Percentiles rank a stretch among this genome's conserved stretches.
Conservation (phyloP, 2,113 vertebrate species). For the Salvelinus namaycush region DNA sequence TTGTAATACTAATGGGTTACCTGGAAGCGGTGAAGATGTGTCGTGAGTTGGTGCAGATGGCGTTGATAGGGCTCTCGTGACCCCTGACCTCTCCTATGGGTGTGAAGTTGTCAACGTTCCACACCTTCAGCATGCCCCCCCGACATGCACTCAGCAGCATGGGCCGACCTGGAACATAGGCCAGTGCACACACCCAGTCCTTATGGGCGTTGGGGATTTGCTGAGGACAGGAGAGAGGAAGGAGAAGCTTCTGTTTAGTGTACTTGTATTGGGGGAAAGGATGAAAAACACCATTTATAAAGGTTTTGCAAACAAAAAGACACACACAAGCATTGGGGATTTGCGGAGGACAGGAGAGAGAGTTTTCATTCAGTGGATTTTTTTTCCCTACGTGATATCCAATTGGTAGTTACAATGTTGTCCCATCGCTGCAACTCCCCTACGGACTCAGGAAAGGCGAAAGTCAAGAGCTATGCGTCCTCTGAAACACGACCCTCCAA, state of each 20-base stretch:
- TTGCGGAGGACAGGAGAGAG: no score
- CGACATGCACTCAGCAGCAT: conserved; percentile 94
- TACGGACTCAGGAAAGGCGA: no score
- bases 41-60: conserved; percentile 92
- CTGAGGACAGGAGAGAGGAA: conserved; percentile 61
- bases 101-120: conserved; percentile 95
- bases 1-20: conserved; percentile 56
- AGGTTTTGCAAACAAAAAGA: no score
- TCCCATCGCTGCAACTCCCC: no score
- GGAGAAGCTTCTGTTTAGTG: background rate
- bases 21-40: conserved; percentile 97
- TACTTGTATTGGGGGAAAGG: no score
- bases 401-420: no score
- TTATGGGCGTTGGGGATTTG: conserved; percentile 98
- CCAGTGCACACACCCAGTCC: conserved; percentile 96
- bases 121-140: conserved; percentile 91
- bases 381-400: no score
- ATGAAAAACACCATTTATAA: no score
- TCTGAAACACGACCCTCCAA: no score
- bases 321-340: no score
- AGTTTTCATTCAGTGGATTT: no score
- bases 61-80: conserved; percentile 95
- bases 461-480: no score
- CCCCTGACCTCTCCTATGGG: conserved; percentile 92
- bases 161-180: conserved; percentile 87